Base-by-base conservation (phyloP, 53 echinoderm and acorn worm species). In the Zoroaster sp. region DNA sequence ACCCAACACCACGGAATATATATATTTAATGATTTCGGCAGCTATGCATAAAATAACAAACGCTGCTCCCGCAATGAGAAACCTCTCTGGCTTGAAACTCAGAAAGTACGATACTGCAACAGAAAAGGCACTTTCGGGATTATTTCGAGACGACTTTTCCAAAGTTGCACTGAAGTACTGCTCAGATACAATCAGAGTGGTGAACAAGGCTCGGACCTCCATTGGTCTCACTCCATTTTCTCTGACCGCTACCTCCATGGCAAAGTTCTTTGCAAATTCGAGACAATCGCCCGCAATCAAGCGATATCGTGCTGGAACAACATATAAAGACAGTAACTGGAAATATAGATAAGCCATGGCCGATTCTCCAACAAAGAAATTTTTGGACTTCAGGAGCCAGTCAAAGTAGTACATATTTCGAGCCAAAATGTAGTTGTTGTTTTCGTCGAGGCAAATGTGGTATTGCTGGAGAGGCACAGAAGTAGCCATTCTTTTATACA, bases 311-410 rank as follows among this genome's bases (percentile, higher is more conserved):
- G 20, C 1, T 11, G 83, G 83, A 23, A 83, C 83, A 14, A 83
- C 69, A 23, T 31, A 35, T 36, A 83, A 30, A 33, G 21, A 46
- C 28, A 83, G 68, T 6, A 68, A 2, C 68, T 83, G 83, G 15
- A 83, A 21, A 45, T 69, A 83, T 40, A 83, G 45, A 66, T 83
- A 83, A 5, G 39, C 28, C 69, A 83, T 2, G 15, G 83, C 75
- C 45, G 83, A 66, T 44, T 83, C 83, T 7, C 83, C 83, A 12
- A 83, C 83, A 5, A 11, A 83, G 69, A 83, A 83, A 67, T 38
- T 66, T 41, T 68, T 20, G 12, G 68, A 68, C 28, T 83, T 83
- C 23, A 83, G 35, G 2, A 83, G 14, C 83, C 65, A 83, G 83
- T 83, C 63, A 28, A 74, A 74, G 74, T 74, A 65, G 83, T 30